These are phyloP conservation scores for Nemotelus pantherinus DNA, from an alignment of 2,888 invertebrate genomes.

Conservation along the genomic window DNA sequence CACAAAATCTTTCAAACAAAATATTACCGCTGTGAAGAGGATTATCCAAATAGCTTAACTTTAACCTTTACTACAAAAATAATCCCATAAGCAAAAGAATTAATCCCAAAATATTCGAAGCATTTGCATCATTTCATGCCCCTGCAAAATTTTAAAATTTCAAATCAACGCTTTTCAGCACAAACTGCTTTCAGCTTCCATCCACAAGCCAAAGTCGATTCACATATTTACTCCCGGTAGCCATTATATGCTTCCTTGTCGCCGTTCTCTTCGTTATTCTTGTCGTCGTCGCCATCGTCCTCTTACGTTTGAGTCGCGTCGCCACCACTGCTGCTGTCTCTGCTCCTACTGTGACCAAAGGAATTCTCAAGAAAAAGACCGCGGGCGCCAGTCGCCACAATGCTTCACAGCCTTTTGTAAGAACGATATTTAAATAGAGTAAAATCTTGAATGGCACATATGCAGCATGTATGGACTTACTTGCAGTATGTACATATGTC, in stretches of 20 bases:
- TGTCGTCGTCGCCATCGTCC: background rate
- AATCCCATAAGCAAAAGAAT: no score
- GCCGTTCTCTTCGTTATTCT: background rate
- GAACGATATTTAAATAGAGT: conserved; percentile 49
- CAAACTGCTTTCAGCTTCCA: background rate
- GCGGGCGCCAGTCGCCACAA: conserved; percentile 46
- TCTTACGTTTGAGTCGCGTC: background rate
- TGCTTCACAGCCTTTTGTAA: conserved; percentile 37
- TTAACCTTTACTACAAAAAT: no score
- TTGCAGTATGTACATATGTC: no score
- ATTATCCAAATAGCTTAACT: no score
- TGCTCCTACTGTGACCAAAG: conserved; percentile 45
- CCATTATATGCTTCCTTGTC: background rate
- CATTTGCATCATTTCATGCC: no score
- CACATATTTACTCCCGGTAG: no score
- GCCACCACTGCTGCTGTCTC: background rate
- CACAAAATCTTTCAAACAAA: no score
- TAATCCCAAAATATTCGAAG: no score
- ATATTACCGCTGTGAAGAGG: no score
- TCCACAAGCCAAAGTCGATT: no score
- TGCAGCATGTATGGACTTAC: background rate
- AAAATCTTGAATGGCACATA: conserved; percentile 27
- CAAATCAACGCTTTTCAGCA: background rate
- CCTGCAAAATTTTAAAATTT: background rate
- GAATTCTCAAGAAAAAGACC: conserved; percentile 46